Evolutionary conservation across 2,888 invertebrate genomes (phyloP).

Genomic region (Galeopsomyia nigrocyanea): DNA sequence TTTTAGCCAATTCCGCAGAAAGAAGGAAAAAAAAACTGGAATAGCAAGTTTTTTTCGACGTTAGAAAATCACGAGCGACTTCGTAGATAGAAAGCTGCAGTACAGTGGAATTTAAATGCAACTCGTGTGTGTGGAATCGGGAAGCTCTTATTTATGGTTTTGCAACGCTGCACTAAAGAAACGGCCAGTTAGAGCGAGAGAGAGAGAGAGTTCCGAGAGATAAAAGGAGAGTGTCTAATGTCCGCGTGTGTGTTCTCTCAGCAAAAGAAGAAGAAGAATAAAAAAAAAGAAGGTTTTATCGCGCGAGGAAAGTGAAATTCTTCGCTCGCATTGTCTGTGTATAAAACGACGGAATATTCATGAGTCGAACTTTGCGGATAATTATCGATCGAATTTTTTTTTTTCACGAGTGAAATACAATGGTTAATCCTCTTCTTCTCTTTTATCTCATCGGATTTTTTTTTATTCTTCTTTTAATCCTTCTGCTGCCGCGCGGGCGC

Average conservation of each 20-base stretch:
- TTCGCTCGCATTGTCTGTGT: no score
- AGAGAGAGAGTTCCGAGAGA: conserved; percentile 31
- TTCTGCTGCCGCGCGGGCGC: not conserved
- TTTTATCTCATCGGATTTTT: not conserved
- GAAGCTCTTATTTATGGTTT: conserved; percentile 32
- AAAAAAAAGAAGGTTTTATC: not conserved
- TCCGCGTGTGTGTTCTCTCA: no score
- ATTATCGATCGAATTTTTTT: no score
- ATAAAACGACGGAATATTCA: no score
- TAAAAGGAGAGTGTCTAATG: conserved; percentile 22
- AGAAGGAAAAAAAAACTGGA: conserved; percentile 41
- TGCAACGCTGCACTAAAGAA: no score
- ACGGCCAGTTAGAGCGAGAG: conserved; percentile 13
- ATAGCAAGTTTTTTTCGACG: conserved; percentile 41
- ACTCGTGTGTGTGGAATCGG: conserved; percentile 24
- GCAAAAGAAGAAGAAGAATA: not conserved
- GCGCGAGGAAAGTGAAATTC: no score
- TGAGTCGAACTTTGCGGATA: no score
- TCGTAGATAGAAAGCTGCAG: no score
- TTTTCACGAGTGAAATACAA: no score
- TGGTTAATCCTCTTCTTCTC: not conserved
- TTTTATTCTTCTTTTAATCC: conserved; percentile 13
- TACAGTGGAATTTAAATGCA: conserved; percentile 27
- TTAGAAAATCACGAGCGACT: no score
- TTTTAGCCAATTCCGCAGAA: no score